Evolutionary conservation across 2,113 vertebrate species (phyloP).

Genomic region (Anas platyrhynchos): DNA sequence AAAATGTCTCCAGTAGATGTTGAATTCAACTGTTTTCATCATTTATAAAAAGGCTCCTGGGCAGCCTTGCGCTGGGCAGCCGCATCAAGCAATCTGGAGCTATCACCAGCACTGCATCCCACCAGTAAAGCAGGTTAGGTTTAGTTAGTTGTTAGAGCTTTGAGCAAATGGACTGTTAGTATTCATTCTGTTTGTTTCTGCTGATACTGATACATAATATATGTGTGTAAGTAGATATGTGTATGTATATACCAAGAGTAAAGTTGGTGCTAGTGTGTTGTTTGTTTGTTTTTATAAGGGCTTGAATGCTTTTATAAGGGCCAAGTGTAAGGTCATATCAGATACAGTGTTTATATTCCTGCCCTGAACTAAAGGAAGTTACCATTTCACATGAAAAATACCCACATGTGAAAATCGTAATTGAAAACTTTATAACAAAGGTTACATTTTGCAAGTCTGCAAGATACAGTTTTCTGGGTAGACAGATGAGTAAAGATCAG

Average conservation of each 20-base stretch:
- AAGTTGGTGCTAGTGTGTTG: background rate
- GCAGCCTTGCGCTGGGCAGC: background rate
- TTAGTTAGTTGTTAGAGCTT: background rate
- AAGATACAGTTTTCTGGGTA: background rate
- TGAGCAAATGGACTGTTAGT: accelerated
- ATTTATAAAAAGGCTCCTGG: background rate
- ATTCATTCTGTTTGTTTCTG: background rate
- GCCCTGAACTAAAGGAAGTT: background rate
- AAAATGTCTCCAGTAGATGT: background rate
- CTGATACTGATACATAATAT: background rate
- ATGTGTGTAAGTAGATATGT: background rate
- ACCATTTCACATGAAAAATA: background rate
- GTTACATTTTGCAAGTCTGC: background rate
- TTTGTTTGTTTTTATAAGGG: background rate
- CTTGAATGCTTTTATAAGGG: background rate
- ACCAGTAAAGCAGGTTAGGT: accelerated
- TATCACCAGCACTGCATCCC: background rate
- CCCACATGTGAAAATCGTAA: background rate
- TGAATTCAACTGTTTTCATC: background rate
- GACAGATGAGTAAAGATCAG: background rate
- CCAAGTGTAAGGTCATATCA: background rate
- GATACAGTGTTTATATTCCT: background rate
- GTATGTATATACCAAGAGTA: background rate
- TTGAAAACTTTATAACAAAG: background rate
- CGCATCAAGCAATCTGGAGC: background rate